Base-by-base conservation (phyloP, 1,140 invertebrate genomes). In the Aleiodes sp. region DNA sequence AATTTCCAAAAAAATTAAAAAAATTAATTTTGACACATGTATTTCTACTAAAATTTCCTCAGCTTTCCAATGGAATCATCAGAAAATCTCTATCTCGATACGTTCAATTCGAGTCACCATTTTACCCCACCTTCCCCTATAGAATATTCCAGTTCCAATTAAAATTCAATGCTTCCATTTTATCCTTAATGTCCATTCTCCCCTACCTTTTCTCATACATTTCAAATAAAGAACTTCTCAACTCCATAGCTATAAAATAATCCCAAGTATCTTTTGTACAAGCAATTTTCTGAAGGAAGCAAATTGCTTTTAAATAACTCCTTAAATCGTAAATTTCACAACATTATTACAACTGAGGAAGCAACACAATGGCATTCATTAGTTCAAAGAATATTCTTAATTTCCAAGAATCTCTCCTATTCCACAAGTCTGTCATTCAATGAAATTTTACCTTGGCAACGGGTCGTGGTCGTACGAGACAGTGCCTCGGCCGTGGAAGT, bases 391-490 rank as follows among this genome's bases (percentile, higher is more conserved):
- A n/a, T n/a, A n/a, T n/a, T n/a, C n/a, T n/a, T n/a, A n/a, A n/a
- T n/a, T n/a, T n/a, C n/a, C n/a, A n/a, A n/a, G n/a, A n/a, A n/a
- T n/a, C n/a, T n/a, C n/a, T n/a, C n/a, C n/a, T n/a, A n/a, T n/a
- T n/a, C n/a, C n/a, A n/a, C n/a, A n/a, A n/a, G n/a, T n/a, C n/a
- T n/a, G n/a, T 43, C 19, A 10, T n/a, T 10, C 16, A 24, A 19
- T 61, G 31, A 31, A 64, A 43, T 72, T 62, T 87, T 75, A 96
- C 94, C 87, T 95, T 96, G 1, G 94, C 94, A 12, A 96, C 91
- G n/a, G 94, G 94, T 68, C 93, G 86, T 2, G 93, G 93, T 76
- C 94, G 91, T 10, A 94, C 92, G 4, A 94, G 87, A 9, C 91
- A 85, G 56, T 88, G 92, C 76, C 94, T 89, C 2, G 95, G 96